Conservation (phyloP, 2,888 invertebrate species). For the Priocnemis perturbator region DNA sequence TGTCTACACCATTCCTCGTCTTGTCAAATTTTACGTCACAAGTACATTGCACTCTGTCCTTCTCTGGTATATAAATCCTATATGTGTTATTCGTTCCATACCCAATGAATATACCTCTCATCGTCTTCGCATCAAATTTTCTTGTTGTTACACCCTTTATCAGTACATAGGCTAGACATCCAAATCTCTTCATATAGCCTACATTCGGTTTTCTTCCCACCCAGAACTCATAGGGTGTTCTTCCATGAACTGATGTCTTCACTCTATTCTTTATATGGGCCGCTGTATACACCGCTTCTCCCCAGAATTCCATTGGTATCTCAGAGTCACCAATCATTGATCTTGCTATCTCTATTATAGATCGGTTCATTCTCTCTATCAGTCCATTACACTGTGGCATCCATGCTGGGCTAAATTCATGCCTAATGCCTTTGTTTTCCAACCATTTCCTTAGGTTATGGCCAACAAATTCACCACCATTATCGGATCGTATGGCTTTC, state of each 20-base stretch:
- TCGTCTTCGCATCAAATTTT: slow-evolving; percentile 19
- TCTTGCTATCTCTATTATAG: slow-evolving; percentile 17
- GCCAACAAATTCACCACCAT: not conserved
- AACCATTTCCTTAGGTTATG: not conserved
- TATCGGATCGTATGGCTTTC: slow-evolving; percentile 8
- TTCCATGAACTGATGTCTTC: slow-evolving; percentile 20
- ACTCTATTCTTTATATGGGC: slow-evolving; percentile 16
- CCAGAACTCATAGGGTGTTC: slow-evolving; percentile 22
- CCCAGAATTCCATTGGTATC: slow-evolving; percentile 20
- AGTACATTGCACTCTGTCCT: not conserved
- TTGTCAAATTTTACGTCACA: slow-evolving; percentile 21
- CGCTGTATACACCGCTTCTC: slow-evolving; percentile 9
- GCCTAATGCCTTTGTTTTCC: not conserved
- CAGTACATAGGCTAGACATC: slow-evolving; percentile 11
- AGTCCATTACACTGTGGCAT: slow-evolving; percentile 23
- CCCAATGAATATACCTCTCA: slow-evolving; percentile 18
- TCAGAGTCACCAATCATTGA: slow-evolving; percentile 21
- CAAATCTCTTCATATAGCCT: slow-evolving; percentile 20
- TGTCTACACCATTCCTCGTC: not conserved
- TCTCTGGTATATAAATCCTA: slow-evolving; percentile 18
- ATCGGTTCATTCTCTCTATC: slow-evolving; percentile 15
- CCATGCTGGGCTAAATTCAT: slow-evolving; percentile 17
- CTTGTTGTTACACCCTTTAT: not conserved
- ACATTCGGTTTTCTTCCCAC: slow-evolving; percentile 15
- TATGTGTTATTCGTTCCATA: slow-evolving; percentile 18